Percentiles rank a stretch among this genome's conserved stretches.
Evolutionary conservation across 2,113 vertebrate genomes (phyloP).

Genomic region (Pterophyllum scalare): DNA sequence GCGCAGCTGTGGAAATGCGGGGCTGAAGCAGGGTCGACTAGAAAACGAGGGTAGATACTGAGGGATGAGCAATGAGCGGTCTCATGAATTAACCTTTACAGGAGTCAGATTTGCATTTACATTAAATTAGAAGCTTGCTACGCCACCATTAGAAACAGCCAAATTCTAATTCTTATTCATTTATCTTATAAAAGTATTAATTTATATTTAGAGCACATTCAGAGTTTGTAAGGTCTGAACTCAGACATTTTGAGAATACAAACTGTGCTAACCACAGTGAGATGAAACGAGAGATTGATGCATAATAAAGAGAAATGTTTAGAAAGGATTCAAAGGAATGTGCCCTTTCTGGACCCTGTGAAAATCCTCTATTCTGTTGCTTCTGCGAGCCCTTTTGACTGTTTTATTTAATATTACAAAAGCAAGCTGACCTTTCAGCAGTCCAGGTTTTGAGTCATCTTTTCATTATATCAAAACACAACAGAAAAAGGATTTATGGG

Average conservation of each 20-base stretch:
- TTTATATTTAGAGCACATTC: background rate
- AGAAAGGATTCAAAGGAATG: background rate
- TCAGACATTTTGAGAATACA: background rate
- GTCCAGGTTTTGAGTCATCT: background rate
- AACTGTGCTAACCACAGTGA: background rate
- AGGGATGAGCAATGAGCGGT: conserved; percentile 7
- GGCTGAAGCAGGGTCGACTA: conserved; percentile 43
- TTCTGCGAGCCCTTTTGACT: background rate
- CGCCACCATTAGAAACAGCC: background rate
- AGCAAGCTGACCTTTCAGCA: background rate
- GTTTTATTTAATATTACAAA: background rate
- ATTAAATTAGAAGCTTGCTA: background rate
- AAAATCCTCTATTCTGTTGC: background rate
- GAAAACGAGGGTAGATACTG: conserved; percentile 9
- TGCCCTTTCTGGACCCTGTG: background rate
- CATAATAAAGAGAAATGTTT: background rate
- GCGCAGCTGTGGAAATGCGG: conserved; percentile 56
- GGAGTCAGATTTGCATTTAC: background rate
- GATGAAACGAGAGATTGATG: background rate
- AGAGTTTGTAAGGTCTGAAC: background rate
- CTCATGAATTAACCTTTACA: conserved; percentile 23
- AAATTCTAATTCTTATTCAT: background rate
- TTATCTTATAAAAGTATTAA: background rate
- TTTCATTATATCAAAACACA: background rate
- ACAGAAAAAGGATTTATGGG: background rate